Conservation (phyloP, 2,113 vertebrate genomes). For the Brevimyrus niger region DNA sequence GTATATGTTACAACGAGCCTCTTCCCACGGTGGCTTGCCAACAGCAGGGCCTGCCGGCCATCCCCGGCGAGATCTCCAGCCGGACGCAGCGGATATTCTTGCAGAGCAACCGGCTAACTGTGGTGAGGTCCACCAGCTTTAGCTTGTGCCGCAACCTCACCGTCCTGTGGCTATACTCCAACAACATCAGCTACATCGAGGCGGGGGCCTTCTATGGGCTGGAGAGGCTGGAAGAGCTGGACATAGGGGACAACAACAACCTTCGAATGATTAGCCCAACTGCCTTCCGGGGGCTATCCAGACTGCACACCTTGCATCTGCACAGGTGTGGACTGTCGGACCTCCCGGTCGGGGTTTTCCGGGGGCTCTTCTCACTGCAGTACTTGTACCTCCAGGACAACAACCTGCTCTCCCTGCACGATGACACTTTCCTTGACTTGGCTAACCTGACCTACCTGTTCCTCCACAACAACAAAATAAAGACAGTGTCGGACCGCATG, state of each 20-base stretch:
- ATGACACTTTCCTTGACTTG: slow-evolving; percentile 87
- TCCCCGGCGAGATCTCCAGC: slow-evolving; percentile 82
- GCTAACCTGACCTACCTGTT: slow-evolving; percentile 95
- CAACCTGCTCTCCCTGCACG: slow-evolving; percentile 73
- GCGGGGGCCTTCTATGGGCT: slow-evolving; percentile 81
- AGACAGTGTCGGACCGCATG: slow-evolving; percentile 82
- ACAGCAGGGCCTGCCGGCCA: slow-evolving; percentile 85
- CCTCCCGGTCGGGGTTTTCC: slow-evolving; percentile 79
- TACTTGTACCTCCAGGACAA: slow-evolving; percentile 98
- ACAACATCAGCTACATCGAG: slow-evolving; percentile 86
- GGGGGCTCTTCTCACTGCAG: slow-evolving; percentile 83
- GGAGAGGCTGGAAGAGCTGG: slow-evolving; percentile 84
- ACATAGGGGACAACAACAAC: slow-evolving; percentile 90
- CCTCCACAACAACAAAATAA: slow-evolving; percentile 92
- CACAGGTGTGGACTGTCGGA: slow-evolving; percentile 89
- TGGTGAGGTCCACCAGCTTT: slow-evolving; percentile 80
- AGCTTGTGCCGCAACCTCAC: slow-evolving; percentile 87
- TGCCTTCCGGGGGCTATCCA: slow-evolving; percentile 80
- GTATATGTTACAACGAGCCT: slow-evolving; percentile 90
- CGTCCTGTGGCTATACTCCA: slow-evolving; percentile 92
- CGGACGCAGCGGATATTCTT: slow-evolving; percentile 92
- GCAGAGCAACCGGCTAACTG: slow-evolving; percentile 84
- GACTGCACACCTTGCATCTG: slow-evolving; percentile 86
- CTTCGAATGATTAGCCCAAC: slow-evolving; percentile 78
- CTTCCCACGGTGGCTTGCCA: slow-evolving; percentile 90